phyloP scores from a whole-genome alignment of 2,888 invertebrate species.

The Hybos culiciformis region DNA sequence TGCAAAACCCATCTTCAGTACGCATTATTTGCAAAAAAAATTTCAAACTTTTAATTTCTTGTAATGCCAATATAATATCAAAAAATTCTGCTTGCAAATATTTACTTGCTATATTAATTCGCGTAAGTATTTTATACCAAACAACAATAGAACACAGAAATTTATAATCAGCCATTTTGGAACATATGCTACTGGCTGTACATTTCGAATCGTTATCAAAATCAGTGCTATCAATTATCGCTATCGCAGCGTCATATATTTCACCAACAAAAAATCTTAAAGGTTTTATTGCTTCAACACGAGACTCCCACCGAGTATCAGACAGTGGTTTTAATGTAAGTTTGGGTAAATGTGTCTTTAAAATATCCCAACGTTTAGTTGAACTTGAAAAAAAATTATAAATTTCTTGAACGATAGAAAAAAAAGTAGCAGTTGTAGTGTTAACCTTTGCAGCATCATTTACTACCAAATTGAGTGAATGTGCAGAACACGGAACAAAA shows the following conservation, averaged over 20 bases:
- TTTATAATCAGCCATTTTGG: too few species aligned
- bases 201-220: too few species aligned
- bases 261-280: not conserved
- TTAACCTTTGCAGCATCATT: slow-evolving; percentile 19
- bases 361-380: slow-evolving; percentile 13
- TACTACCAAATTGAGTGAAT: slow-evolving; percentile 20
- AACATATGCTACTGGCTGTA: too few species aligned
- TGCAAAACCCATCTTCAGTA: too few species aligned
- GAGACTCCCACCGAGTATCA: slow-evolving; percentile 7
- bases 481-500: slow-evolving; percentile 20
- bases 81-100: too few species aligned
- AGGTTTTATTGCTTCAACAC: not conserved
- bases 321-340: slow-evolving; percentile 7
- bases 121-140: too few species aligned
- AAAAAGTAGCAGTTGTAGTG: slow-evolving; percentile 13
- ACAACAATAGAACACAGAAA: too few species aligned
- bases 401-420: slow-evolving; percentile 17
- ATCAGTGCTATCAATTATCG: too few species aligned
- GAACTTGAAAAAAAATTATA: slow-evolving; percentile 19
- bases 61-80: too few species aligned
- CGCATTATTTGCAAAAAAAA: too few species aligned
- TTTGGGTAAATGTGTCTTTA: slow-evolving; percentile 6
- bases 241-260: not conserved
- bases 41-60: too few species aligned
- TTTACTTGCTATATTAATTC: too few species aligned